Evolutionary conservation across 2,113 vertebrate genomes (phyloP).

Genomic region (Polypterus senegalus): DNA sequence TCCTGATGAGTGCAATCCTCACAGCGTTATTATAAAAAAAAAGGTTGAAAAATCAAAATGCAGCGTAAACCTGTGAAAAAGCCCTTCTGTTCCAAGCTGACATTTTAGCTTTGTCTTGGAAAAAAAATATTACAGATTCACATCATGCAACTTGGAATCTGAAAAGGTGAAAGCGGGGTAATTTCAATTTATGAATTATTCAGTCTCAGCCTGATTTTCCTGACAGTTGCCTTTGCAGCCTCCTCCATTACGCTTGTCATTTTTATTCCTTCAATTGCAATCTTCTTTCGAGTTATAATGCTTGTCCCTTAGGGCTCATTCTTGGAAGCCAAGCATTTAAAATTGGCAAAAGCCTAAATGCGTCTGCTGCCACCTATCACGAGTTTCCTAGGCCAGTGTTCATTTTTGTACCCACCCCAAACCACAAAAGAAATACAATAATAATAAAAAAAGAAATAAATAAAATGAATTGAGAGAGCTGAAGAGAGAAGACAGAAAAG

Average conservation of each 20-base stretch:
- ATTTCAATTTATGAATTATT: conserved; percentile 79
- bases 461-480: conserved; percentile 16
- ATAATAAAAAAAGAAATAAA: conserved; percentile 22
- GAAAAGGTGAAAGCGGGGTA: conserved; percentile 71
- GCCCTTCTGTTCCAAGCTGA: conserved; percentile 63
- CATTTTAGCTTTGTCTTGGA: conserved; percentile 60
- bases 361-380: conserved; percentile 42
- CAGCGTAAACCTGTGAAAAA: conserved; percentile 58
- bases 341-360: conserved; percentile 57
- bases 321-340: conserved; percentile 55
- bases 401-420: conserved; percentile 31
- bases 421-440: conserved; percentile 29
- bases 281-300: conserved; percentile 48
- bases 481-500: conserved; percentile 23
- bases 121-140: conserved; percentile 63
- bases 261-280: conserved; percentile 68
- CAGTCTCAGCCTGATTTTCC: conserved; percentile 56
- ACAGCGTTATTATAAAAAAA: conserved; percentile 42
- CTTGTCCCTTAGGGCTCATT: conserved; percentile 57
- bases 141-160: conserved; percentile 56
- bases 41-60: conserved; percentile 39
- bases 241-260: conserved; percentile 61
- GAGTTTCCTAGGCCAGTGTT: conserved; percentile 47
- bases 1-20: conserved; percentile 52
- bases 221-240: conserved; percentile 53